Conservation (phyloP, 2,113 vertebrate genomes). For the Hippocampus comes region DNA sequence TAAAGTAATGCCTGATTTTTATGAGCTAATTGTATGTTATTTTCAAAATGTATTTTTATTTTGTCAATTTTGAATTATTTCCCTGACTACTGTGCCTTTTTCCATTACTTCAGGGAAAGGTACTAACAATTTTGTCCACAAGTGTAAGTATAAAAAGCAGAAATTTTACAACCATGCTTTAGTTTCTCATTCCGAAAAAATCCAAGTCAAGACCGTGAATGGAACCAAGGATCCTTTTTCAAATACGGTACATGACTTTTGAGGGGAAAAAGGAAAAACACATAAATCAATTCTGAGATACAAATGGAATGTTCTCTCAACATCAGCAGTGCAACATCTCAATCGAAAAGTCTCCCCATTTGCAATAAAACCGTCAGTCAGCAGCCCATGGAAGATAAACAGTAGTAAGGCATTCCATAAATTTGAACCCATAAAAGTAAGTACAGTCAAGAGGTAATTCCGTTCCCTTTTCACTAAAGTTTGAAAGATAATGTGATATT, state of each 20-base stretch:
- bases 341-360: slow-evolving; percentile 5
- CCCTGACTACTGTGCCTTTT: no score
- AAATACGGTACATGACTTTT: slow-evolving; percentile 1
- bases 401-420: not conserved
- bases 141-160: no score
- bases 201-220: not conserved
- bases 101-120: no score
- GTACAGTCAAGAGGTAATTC: slow-evolving; percentile 1
- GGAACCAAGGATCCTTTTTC: not conserved
- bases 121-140: no score
- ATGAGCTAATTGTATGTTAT: no score
- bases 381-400: not conserved
- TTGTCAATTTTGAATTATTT: no score
- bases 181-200: no score
- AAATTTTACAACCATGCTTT: no score
- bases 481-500: slow-evolving; percentile 22
- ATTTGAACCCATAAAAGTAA: not conserved
- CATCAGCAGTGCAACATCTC: not conserved
- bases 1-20: no score
- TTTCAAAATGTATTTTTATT: no score
- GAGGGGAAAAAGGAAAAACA: not conserved
- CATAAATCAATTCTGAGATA: not conserved
- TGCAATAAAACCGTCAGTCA: slow-evolving; percentile 12
- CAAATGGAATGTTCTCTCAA: not conserved
- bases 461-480: slow-evolving; percentile 13